Evolutionary conservation across 2,888 invertebrate genomes (phyloP), one percentile per base, ranked within the genome.

Genomic region (Himalopsyche tibetana): DNA sequence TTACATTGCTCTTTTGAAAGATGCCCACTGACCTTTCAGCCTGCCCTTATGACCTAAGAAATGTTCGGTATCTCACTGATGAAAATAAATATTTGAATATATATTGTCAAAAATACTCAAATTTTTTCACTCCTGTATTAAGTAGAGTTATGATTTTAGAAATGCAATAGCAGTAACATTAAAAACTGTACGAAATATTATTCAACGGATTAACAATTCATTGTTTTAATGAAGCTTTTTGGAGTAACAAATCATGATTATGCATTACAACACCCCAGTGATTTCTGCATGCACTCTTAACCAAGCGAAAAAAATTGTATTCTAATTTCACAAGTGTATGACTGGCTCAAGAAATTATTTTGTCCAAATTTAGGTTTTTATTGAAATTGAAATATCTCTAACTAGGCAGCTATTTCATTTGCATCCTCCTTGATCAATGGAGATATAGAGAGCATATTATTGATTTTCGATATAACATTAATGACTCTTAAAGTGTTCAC

Each of bases 171-270:
- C n/a, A 63, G 9, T 56, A n/a, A 56, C 5, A 11, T n/a, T 4
- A 6, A 19, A 2, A 56, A 63, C 19, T 63, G 8, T 63, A 63
- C 6, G 19, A 63, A 74, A 74, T 74, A 74, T 74, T 74, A 74
- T 74, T 12, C 38, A 74, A 12, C 36, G 38, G 74, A 74, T 74
- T 36, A 38, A 15, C 36, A 36, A 36, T 38, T 74, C 74, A 74
- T 36, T 74, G 38, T 38, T 74, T 74, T 36, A 74, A 74, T 74
- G 36, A 74, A 15, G 36, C 5, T 36, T 12, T 36, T 38, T 74
- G 38, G 74, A 74, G 74, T 38, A 74, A 74, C 3, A 51, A 74
- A 74, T 74, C 74, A 38, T 36, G 36, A 36, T 74, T 74, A 74
- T 74, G 28, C 74, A 74, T 36, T 36, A 36, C 74, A 74, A 19